Base-by-base conservation (phyloP, 2,797 vertebrate genomes). In the Chaetophractus vellerosus region DNA sequence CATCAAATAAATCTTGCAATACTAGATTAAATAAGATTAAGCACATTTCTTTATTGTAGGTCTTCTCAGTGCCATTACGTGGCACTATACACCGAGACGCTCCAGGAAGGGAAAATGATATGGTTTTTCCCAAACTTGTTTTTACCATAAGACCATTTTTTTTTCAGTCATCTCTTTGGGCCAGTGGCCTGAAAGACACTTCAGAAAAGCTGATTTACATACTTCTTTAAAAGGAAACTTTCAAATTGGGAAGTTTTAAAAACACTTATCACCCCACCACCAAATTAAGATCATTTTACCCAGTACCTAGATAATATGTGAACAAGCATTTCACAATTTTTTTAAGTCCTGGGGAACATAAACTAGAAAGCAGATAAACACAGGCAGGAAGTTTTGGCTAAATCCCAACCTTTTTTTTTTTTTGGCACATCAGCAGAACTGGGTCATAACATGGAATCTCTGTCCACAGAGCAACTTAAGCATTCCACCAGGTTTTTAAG, bases 371-470 rank as follows among this genome's bases (percentile, higher is more conserved):
- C 45, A 74, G 33, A 78, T 85, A 95, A 92, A 91, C 16, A 86
- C 9, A 69, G 68, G 68, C 57, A 93, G 63, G 28, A 93, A 88
- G 9, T 82, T 61, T 55, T 85, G 69, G 85, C 61, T 92, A 45
- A 91, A 87, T 14, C 31, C 28, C 26, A 88, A 66, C 21, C 61
- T 68, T 93, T 93, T 85, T 45, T 71, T 41, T 24, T 33, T 84
- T 45, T 24, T 52, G 31, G 31, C 19, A 83, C 1, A 3, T 68
- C 19, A 3, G 50, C 15, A 96, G 75, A 81, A 83, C 5, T 69
- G n/a, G 72, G 36, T 93, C 90, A 94, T 74, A 96, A 95, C 63
- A 76, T 9, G 19, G 76, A 94, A 90, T 75, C 55, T 91, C 26
- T 88, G 90, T 33, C 45, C 38, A 55, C 2, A 55, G 63, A n/a